Base-by-base conservation (phyloP, 2,113 vertebrate genomes). In the Tachysurus vachellii region DNA sequence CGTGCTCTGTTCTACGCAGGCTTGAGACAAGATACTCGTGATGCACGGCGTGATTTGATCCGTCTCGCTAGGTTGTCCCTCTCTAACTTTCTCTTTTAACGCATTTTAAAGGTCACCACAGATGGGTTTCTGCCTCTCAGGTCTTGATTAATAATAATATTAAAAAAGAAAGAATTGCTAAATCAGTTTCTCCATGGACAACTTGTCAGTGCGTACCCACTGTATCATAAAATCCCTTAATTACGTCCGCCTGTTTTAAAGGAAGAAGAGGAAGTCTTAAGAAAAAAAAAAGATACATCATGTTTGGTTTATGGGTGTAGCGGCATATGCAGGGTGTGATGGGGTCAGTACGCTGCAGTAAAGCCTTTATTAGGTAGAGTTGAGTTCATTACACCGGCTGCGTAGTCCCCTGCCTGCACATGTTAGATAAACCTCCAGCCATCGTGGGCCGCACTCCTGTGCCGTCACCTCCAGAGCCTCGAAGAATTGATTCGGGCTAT, bases 401-500 rank as follows among this genome's bases (percentile, higher is more conserved):
- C 93, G 93, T 96, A 94, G 95, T 93, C 93, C 76, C 87, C 88
- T 92, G 95, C 94, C 96, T 98, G 96, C 92, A 92, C 68, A 85
- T 93, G 92, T 92, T 93, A 97, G 97, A 98, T 98, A 98, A 98
- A 97, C 95, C 95, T 93, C 92, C 68, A 91, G 95, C 94, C 95
- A 94, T 95, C 95, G 94, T 94, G 94, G 95, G 95, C 93, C 92
- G 93, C 93, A 92, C 95, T 94, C 95, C 93, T 95, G 92, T 86
- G 59, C 93, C 93, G 94, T 92, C 92, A 93, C 95, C 92, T 93
- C 62, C 91, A 75, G 94, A 96, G 95, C 94, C 94, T 95, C 88
- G 80, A 89, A 92, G 92, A 96, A 97, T 96, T 97, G 96, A 98
- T 97, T 96, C 93, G 92, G 90, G 94, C 96, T 96, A 96, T 97